Base-by-base conservation (phyloP, 2,888 invertebrate genomes). In the Pristionchus exspectatus region DNA sequence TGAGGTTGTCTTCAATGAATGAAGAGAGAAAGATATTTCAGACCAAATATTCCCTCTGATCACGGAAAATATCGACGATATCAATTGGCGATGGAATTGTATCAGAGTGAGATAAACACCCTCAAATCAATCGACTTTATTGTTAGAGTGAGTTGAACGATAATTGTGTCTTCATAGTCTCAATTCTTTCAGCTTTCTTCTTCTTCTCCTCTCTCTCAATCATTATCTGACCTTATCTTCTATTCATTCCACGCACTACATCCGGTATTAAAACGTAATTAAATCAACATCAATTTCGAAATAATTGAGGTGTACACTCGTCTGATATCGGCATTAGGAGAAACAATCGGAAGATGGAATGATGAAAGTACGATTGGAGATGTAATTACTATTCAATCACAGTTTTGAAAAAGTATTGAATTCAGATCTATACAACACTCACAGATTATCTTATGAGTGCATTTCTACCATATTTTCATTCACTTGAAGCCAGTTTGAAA, bases 1-100 rank as follows among this genome's bases (percentile, higher is more conserved):
- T 81, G 5, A 81, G 27, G 2, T 38, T 69, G 10, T 0, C 0
- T 50, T 50, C 21, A 54, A 7, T 3, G n/a, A 18, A 44, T 12
- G 54, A 54, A n/a, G 81, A 21, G 14, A 12, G 2, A 27, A 14
- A 10, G 21, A 54, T n/a, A 27, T 27, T 81, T 50, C 81, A 81
- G 81, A 10, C 81, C 21, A 54, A 27, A 5, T 50, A 50, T 81
- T 50, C 1, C 38, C 50, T 81, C 50, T n/a, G 54, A 50, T 27
- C 81, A 81, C 18, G 84, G 84, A 38, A 87, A 87, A 16, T 87
- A 87, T 69, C 63, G 69, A 44, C 24, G 87, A 63, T 87, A 87
- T 69, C 87, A 87, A 33, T 27, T 87, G 12, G 87, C 69, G 44
- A 87, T 87, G 87, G 87, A 87, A 87, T 59, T 87, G 66, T 87